phyloP scores from a whole-genome alignment of 2,888 invertebrate genomes.

The Apodemia mormo region DNA sequence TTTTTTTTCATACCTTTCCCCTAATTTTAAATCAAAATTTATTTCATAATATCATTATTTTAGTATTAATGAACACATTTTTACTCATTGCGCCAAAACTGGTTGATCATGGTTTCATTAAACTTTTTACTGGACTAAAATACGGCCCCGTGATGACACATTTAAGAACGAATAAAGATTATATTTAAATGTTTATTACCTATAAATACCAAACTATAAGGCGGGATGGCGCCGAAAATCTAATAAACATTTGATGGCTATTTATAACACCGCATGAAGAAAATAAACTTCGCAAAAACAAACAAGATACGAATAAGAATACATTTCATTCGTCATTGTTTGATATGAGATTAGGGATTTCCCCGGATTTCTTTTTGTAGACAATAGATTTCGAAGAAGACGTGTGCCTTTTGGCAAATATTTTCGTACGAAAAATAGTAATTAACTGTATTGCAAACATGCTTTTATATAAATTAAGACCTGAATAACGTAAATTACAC shows the following conservation, averaged over 20 bases:
- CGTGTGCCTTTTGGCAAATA: neutral
- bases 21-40: too few relatives aligned
- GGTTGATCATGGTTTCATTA: too few relatives aligned
- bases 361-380: neutral
- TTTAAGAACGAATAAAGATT: constrained; percentile 5
- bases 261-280: neutral
- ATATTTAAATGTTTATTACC: neutral
- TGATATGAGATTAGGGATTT: constrained; percentile 5
- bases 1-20: too few relatives aligned
- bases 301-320: neutral
- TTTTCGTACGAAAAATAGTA: neutral
- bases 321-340: constrained; percentile 1
- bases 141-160: neutral
- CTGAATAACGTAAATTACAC: too few relatives aligned
- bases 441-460: neutral
- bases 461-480: neutral
- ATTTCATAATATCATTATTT: too few relatives aligned
- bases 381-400: neutral
- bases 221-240: constrained; percentile 5
- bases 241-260: neutral
- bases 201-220: neutral
- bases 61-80: too few relatives aligned
- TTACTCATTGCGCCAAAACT: too few relatives aligned
- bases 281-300: constrained; percentile 14
- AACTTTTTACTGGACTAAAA: too few relatives aligned